phyloP scores from a whole-genome alignment of 2,113 vertebrate genomes.

The Macheiramphus alcinus region DNA sequence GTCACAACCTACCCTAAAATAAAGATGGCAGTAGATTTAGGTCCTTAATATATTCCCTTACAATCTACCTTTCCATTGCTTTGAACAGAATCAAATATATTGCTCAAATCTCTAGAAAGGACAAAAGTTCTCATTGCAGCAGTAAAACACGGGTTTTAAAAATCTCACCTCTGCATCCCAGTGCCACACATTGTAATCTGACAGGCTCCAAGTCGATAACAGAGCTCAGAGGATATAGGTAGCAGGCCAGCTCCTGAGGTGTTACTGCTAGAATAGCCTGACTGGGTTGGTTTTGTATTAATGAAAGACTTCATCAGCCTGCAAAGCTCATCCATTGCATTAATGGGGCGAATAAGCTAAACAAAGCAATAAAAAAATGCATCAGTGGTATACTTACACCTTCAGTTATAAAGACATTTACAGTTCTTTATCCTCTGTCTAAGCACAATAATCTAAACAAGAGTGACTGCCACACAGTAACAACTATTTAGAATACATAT shows the following conservation, averaged over 20 bases:
- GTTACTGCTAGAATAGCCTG: slow-evolving; percentile 61
- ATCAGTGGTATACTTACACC: background rate
- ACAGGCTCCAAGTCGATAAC: slow-evolving; percentile 93
- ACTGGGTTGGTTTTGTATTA: slow-evolving; percentile 66
- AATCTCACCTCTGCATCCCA: slow-evolving; percentile 91
- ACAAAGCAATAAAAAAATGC: background rate
- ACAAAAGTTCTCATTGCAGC: background rate
- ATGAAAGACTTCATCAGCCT: slow-evolving; percentile 91
- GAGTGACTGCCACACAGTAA: background rate
- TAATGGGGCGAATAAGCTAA: slow-evolving; percentile 94
- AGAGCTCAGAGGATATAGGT: slow-evolving; percentile 91
- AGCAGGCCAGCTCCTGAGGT: slow-evolving; percentile 83
- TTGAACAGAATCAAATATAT: background rate
- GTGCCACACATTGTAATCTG: slow-evolving; percentile 93
- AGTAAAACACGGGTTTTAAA: background rate
- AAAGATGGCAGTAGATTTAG: background rate
- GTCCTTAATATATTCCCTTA: background rate
- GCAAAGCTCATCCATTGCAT: slow-evolving; percentile 95
- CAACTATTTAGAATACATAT: background rate
- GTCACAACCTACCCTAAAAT: background rate
- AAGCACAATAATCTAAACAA: background rate
- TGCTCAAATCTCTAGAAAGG: background rate
- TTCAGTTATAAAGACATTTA: background rate
- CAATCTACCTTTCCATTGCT: background rate
- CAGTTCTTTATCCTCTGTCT: background rate